Evolutionary conservation across 2,888 invertebrate genomes (phyloP).

Genomic region (Caenorhabditis virilis): DNA sequence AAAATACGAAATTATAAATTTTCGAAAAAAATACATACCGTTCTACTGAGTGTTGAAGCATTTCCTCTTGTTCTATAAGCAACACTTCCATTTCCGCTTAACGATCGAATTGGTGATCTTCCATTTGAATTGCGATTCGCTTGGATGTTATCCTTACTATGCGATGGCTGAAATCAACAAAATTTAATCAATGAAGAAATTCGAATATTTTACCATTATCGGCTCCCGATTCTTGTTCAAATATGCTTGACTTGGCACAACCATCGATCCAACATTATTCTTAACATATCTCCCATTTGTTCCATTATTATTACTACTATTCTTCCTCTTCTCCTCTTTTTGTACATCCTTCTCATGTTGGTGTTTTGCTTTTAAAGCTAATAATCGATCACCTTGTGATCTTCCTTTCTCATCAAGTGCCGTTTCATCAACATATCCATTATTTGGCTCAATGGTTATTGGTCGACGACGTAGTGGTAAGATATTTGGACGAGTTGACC

Average conservation of each 20-base stretch:
- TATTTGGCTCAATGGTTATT: neutral
- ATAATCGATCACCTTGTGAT: constrained; percentile 64
- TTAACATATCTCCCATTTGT: neutral
- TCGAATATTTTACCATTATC: constrained; percentile 1
- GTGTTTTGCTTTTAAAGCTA: constrained; percentile 57
- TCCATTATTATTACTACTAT: neutral
- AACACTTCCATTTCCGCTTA: constrained; percentile 17
- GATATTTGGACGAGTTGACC: constrained; percentile 34
- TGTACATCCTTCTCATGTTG: constrained; percentile 33
- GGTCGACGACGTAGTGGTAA: constrained; percentile 10
- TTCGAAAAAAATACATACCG: constrained; percentile 11
- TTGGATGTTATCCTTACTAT: neutral
- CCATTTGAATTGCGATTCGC: too few species aligned
- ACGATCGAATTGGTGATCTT: too few species aligned
- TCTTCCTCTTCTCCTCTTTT: neutral
- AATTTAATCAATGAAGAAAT: too few species aligned
- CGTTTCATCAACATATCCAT: constrained; percentile 44
- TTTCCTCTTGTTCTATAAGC: constrained; percentile 20
- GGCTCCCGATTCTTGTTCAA: constrained; percentile 27
- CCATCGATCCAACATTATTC: constrained; percentile 4
- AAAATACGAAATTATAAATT: neutral
- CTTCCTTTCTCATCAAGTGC: constrained; percentile 58
- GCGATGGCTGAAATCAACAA: constrained; percentile 5
- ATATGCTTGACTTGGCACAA: constrained; percentile 30
- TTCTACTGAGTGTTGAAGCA: constrained; percentile 10